Base-by-base conservation (phyloP, 2,797 vertebrate genomes). In the Corythornis leucogaster region DNA sequence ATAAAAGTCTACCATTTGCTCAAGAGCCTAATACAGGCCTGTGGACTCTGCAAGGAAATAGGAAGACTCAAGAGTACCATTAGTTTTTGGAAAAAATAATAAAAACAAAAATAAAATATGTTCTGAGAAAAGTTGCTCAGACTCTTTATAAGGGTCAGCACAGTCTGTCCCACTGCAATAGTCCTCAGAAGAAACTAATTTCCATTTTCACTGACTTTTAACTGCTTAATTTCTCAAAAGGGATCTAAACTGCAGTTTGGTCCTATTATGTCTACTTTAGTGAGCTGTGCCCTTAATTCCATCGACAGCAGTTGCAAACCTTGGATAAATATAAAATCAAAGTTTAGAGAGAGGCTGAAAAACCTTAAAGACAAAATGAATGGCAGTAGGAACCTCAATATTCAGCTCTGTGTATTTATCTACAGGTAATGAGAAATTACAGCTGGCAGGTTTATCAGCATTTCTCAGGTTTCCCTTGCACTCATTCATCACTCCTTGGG, bases 191-290 rank as follows among this genome's bases (percentile, higher is more conserved):
- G 68, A 90, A 92, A 92, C 64, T 86, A 71, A 96, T 91, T 96
- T 95, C 53, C 71, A 46, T 85, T 92, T 95, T 93, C 91, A 67
- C 46, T 87, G 76, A 74, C 76, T 71, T 71, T 95, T 92, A 95
- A 94, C 85, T 90, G 92, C 92, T 84, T 94, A 79, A 89, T 93
- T 95, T 94, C 89, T 94, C 92, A 87, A 89, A 93, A 93, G 84
- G 70, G 94, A 90, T 71, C 93, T 89, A 79, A 92, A 70, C 57
- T 5, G 2, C 66, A 90, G 59, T 93, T 92, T 86, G 87, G 89
- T 73, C 68, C 88, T 95, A 90, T 96, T 95, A 93, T 19, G 66
- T 78, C 94, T 87, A 81, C 93, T 96, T 92, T 94, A 86, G 51
- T 74, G 73, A 93, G 64, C 31, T 57, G 25, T 69, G 62, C 28